A percentile compares a stretch with the other conserved stretches of the same genome.
These are phyloP conservation scores for Micromys minutus DNA, from an alignment of 2,113 vertebrate species.

Conservation along the genomic window DNA sequence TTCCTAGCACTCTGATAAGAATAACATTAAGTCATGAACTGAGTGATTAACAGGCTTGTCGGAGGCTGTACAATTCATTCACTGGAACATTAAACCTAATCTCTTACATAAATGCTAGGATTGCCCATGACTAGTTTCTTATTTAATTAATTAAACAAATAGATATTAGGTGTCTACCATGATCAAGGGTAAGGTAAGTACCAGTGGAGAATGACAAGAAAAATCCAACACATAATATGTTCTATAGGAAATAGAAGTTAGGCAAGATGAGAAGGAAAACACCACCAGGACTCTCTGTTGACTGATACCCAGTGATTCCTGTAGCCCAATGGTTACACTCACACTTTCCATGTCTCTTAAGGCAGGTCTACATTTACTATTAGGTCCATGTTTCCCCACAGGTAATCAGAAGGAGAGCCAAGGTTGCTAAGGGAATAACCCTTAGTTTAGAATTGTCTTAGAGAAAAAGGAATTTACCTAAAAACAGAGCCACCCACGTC, in stretches of 20 bases:
- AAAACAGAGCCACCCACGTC: neutral
- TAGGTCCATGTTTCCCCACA: neutral
- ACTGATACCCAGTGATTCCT: neutral
- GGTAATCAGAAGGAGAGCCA: neutral
- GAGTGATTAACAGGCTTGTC: conserved; percentile 14
- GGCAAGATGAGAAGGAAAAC: neutral
- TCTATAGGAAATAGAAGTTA: neutral
- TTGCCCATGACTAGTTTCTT: conserved; percentile 25
- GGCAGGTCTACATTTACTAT: neutral
- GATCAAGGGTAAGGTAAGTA: neutral
- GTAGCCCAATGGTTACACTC: neutral
- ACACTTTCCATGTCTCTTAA: neutral
- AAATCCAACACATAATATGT: conserved; percentile 2
- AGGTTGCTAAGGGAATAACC: neutral
- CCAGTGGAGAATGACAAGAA: neutral
- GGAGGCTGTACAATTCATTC: conserved; percentile 32
- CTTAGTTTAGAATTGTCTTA: neutral
- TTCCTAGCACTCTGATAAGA: conserved; percentile 9
- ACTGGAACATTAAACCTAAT: conserved; percentile 1
- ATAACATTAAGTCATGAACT: conserved; percentile 10
- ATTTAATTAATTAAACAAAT: conserved; percentile 65
- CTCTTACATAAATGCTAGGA: neutral
- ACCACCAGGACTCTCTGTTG: neutral
- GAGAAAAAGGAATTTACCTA: conserved; percentile 5
- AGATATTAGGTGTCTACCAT: neutral